Conservation (phyloP, 1,140 invertebrate genomes). For the Centruroides vittatus region DNA sequence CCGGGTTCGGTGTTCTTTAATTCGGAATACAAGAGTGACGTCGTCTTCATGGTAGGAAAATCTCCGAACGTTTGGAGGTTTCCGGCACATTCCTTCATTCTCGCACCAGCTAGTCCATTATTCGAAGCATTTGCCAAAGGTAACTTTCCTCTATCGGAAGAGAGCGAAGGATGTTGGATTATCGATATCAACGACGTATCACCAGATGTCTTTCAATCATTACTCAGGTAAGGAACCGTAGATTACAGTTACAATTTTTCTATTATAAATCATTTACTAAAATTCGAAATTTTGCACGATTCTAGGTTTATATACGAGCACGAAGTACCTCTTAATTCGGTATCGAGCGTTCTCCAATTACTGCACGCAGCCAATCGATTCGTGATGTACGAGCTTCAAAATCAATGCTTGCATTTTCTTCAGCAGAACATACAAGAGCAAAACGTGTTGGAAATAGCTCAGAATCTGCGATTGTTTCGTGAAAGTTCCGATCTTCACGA, state of each 20-base stretch:
- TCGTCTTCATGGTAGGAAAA: conserved; percentile 46
- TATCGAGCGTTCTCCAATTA: conserved; percentile 44
- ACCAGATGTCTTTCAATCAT: conserved; percentile 48
- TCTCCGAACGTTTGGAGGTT: conserved; percentile 43
- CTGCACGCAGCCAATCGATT: conserved; percentile 52
- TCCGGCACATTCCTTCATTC: conserved; percentile 46
- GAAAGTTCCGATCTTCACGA: background rate
- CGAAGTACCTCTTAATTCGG: conserved; percentile 43
- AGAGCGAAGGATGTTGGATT: background rate
- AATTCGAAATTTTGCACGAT: background rate
- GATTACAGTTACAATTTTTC: too few relatives aligned
- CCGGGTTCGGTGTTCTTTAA: conserved; percentile 28
- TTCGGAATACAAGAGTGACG: conserved; percentile 45
- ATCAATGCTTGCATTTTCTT: conserved; percentile 43
- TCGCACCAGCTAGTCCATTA: conserved; percentile 43
- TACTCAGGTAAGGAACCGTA: conserved; percentile 36
- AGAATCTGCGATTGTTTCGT: conserved; percentile 17
- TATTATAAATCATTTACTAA: too few relatives aligned
- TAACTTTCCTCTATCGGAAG: conserved; percentile 24
- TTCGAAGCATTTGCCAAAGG: conserved; percentile 36
- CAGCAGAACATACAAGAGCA: conserved; percentile 30
- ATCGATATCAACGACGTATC: conserved; percentile 41
- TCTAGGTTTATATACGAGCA: conserved; percentile 24
- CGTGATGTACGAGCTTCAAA: conserved; percentile 43
- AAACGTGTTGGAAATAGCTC: conserved; percentile 38